phyloP scores from a whole-genome alignment of 2,113 vertebrate species.

The Varanus komodoensis region DNA sequence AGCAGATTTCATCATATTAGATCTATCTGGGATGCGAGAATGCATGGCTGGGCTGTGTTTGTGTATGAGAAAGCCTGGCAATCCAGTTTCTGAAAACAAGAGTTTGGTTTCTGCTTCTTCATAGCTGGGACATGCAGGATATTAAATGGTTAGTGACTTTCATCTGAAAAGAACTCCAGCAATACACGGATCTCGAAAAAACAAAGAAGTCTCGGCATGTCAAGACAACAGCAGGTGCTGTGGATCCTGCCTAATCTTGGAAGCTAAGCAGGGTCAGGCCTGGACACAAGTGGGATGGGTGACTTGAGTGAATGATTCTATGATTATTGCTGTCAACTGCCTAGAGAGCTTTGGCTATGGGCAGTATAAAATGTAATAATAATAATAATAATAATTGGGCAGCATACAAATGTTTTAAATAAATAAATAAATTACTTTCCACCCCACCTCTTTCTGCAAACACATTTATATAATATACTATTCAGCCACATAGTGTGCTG shows the following conservation, averaged over 20 bases:
- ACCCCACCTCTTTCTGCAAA: not conserved
- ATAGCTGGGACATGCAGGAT: not conserved
- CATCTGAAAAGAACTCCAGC: not conserved
- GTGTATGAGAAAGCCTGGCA: no score
- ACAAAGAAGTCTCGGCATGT: not conserved
- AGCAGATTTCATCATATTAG: not conserved
- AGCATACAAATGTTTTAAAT: no score
- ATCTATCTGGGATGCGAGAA: not conserved
- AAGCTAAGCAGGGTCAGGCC: no score
- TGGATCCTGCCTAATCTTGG: no score
- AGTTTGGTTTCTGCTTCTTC: not conserved
- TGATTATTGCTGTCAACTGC: no score
- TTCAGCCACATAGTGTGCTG: not conserved
- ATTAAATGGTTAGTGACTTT: not conserved
- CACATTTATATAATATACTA: not conserved
- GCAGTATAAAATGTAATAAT: no score
- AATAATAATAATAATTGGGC: no score
- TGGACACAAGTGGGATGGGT: no score
- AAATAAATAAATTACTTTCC: not conserved
- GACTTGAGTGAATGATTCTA: no score
- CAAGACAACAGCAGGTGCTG: not conserved
- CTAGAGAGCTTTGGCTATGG: no score
- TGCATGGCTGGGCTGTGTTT: not conserved
- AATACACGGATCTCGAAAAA: not conserved
- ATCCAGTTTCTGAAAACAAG: not conserved